phyloP scores from a whole-genome alignment of 92 coral and sea anemone genomes.

The Actinostola sp. region DNA sequence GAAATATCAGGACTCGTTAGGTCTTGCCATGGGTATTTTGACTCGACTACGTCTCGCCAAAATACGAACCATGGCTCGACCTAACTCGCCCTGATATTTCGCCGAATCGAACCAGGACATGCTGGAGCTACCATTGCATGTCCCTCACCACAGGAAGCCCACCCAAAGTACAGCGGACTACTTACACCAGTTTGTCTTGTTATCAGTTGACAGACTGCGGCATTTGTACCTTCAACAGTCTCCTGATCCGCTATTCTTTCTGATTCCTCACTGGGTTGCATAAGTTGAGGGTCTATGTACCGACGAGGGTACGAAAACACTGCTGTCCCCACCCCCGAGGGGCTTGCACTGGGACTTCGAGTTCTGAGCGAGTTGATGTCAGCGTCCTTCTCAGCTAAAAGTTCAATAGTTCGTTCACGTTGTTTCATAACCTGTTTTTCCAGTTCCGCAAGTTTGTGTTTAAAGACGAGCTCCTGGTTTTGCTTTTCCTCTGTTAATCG shows the following conservation, averaged over 20 bases:
- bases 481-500: conserved; percentile 64
- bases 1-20: too few relatives aligned
- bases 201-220: conserved; percentile 85
- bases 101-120: too few relatives aligned
- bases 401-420: conserved; percentile 84
- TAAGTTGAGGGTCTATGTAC: conserved; percentile 63
- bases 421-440: conserved; percentile 94
- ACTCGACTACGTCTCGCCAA: too few relatives aligned
- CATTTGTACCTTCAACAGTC: conserved; percentile 67
- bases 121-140: too few relatives aligned
- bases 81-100: too few relatives aligned
- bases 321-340: conserved; percentile 53
- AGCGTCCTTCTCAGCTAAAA: conserved; percentile 90
- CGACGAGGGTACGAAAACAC: conserved; percentile 74
- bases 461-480: conserved; percentile 55
- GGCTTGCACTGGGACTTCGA: conserved; percentile 71
- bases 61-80: too few relatives aligned
- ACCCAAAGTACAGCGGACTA: too few relatives aligned
- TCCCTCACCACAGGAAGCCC: not conserved
- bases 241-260: conserved; percentile 49
- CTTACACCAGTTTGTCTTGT: conserved; percentile 85
- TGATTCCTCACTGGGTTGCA: conserved; percentile 24
- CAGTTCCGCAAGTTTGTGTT: conserved; percentile 87
- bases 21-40: too few relatives aligned
- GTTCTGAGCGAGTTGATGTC: conserved; percentile 78